Evolutionary conservation across 2,113 vertebrate species (phyloP), one percentile per base, ranked within the genome.

Genomic region (Neomonachus schauinslandi): DNA sequence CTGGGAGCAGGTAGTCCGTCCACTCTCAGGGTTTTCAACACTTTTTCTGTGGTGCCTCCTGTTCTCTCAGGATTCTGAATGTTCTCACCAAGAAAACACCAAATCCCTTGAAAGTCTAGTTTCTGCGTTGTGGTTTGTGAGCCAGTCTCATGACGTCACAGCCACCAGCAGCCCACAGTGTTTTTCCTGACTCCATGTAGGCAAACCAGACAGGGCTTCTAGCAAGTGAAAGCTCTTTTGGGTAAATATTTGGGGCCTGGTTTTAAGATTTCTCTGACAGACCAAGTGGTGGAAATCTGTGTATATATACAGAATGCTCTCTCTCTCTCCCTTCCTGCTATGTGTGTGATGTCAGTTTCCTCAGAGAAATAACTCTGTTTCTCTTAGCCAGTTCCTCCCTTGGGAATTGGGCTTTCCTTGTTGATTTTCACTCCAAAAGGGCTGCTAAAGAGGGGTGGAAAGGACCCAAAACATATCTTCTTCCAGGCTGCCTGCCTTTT

Each of bases 261-360:
- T 97, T 94, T 90, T 51, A 88, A 93, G 57, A 97, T 51, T 94
- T 85, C 65, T 92, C 24, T 94, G 76, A 89, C 24, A 76, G 53
- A 71, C 69, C 36, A 71, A 94, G 22, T 65, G 36, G 84, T 69
- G 87, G 79, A 88, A 88, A 92, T 80, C 55, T 69, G 65, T 85
- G 28, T 81, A n/a, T 81, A 84, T 31, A 65, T 33, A 93, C 28
- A 69, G 74, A 74, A 65, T 26, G 53, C 10, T 81, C 14, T 81
- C 9, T 84, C 18, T 81, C 18, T 81, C 63, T 88, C 46, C n/a
- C n/a, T 91, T 76, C 21, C 72, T 55, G 55, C 53, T 53, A 8
- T 46, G 22, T 24, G 1, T 51, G 80, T 61, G 42, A 59, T 26
- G 36, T 63, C 83, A 67, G 77, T 94, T 91, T 90, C 21, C 36